Evolutionary conservation across 2,888 invertebrate genomes (phyloP), one percentile per base, ranked within the genome.

Genomic region (Erannis defoliaria): DNA sequence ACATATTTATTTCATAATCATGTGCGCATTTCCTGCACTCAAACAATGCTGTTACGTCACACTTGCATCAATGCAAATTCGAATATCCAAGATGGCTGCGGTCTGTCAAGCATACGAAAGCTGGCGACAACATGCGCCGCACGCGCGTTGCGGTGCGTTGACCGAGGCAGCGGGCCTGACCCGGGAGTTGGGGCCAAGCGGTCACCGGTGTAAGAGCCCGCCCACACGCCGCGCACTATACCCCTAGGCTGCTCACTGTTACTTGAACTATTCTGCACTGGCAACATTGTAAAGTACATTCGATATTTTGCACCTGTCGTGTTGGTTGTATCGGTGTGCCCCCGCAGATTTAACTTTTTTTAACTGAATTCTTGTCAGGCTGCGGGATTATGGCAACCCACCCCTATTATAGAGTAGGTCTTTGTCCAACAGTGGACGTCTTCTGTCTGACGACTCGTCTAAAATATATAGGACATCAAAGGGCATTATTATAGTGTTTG

Each of bases 151-250:
- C 71, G 67, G 90, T 86, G 88, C 90, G 85, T 88, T 90, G 89
- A 90, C 90, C 89, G 80, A 26, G 8, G 26, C 8, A 8, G 78
- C 70, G 55, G 66, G 73, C 62, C 57, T 78, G 83, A 82, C 85
- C 87, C 77, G 81, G 76, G 81, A 78, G 80, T 82, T 83, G 88
- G 85, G 90, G 90, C 88, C 90, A 90, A 77, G 85, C 89, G 90
- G 90, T 88, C 89, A 89, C 73, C 81, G 81, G 80, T 80, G 81
- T 79, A 77, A 78, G 75, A 81, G 74, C 77, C 74, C 80, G 81
- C 84, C 82, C 68, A 84, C 85, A 79, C 76, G 31, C 49, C 18
- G 49, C 55, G 38, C 43, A 45, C 75, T 70, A 71, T 75, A 78
- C 75, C 79, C 80, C 66, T 62, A 74, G 76, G 78, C 73, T 69